Percentiles rank a stretch among this genome's conserved stretches.
phyloP scores from a whole-genome alignment of 2,113 vertebrate genomes.

The Xiphophorus hellerii region DNA sequence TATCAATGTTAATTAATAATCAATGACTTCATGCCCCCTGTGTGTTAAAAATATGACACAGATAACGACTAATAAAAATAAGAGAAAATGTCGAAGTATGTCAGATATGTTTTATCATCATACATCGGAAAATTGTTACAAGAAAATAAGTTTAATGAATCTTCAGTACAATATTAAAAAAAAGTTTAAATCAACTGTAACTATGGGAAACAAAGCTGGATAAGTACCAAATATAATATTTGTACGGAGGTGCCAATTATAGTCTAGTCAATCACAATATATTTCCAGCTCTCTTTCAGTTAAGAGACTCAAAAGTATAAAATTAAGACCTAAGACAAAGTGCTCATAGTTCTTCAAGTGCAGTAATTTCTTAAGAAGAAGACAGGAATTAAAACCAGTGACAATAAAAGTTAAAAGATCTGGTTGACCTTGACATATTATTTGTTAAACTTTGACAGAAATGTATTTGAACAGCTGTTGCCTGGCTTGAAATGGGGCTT shows the following conservation, averaged over 20 bases:
- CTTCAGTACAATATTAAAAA: not conserved
- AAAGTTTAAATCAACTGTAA: not conserved
- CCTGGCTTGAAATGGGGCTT: slow-evolving; percentile 71
- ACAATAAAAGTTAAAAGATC: slow-evolving; percentile 26
- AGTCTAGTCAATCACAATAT: not conserved
- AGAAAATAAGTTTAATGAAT: not conserved
- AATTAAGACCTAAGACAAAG: not conserved
- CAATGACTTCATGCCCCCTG: too few species aligned
- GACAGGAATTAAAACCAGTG: not conserved
- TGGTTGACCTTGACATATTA: slow-evolving; percentile 32
- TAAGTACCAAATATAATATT: too few species aligned
- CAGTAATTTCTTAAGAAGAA: not conserved
- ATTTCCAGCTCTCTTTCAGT: slow-evolving; percentile 45
- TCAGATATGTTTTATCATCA: not conserved
- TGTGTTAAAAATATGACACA: not conserved
- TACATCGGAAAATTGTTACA: not conserved
- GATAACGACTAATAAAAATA: not conserved
- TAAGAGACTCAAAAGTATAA: slow-evolving; percentile 6
- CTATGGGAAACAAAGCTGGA: not conserved
- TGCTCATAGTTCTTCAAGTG: not conserved
- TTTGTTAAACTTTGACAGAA: slow-evolving; percentile 62
- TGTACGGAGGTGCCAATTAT: too few species aligned
- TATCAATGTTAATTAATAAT: too few species aligned
- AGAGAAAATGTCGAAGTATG: not conserved
- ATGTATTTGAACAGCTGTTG: slow-evolving; percentile 76